These are phyloP conservation scores for Pomatorhinus ruficollis DNA, from an alignment of 2,113 vertebrate species.

Conservation along the genomic window DNA sequence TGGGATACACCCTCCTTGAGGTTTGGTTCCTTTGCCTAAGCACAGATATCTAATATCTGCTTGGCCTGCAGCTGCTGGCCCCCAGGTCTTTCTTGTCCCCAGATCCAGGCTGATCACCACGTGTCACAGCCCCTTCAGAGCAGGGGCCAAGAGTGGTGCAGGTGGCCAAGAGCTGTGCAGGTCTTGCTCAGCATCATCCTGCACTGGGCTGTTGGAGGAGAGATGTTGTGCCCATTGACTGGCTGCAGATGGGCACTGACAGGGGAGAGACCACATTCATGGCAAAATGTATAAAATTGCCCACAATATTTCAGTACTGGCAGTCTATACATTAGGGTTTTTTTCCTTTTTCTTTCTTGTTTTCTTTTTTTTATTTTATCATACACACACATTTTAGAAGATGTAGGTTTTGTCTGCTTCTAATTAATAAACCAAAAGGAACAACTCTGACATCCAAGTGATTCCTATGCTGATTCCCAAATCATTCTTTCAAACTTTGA, in stretches of 20 bases:
- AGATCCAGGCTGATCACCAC: fast-evolving
- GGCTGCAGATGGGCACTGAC: background rate
- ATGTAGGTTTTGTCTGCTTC: background rate
- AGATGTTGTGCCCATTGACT: background rate
- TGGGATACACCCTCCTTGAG: background rate
- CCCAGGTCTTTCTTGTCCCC: background rate
- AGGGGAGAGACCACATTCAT: background rate
- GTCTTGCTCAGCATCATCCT: background rate
- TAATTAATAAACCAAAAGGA: background rate
- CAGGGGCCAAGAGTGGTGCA: background rate
- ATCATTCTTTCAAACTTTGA: background rate
- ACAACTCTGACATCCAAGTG: background rate
- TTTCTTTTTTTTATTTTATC: background rate
- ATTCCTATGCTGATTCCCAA: background rate
- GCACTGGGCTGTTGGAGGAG: background rate
- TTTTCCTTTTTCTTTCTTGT: fast-evolving
- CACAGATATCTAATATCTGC: background rate
- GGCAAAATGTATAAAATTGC: background rate
- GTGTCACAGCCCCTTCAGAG: background rate
- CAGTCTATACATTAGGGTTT: fast-evolving
- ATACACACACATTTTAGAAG: background rate
- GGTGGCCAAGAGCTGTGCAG: fast-evolving
- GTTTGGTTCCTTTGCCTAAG: background rate
- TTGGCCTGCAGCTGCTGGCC: background rate
- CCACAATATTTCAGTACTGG: background rate